Conservation (phyloP, 2,888 invertebrate genomes). For the Teleogryllus oceanicus region DNA sequence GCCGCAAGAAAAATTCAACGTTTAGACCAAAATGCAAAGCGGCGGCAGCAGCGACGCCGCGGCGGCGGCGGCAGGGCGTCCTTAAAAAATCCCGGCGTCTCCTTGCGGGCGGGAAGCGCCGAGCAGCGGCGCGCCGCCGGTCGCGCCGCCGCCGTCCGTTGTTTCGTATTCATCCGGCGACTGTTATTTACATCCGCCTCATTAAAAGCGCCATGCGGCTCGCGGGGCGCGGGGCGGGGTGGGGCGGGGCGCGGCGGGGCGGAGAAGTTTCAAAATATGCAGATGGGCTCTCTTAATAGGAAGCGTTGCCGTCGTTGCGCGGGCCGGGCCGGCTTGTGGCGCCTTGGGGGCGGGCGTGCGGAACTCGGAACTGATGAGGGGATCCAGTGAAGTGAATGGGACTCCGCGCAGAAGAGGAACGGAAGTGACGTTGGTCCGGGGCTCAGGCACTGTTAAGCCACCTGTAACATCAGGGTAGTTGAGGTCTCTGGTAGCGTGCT, state of each 20-base stretch:
- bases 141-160: neutral
- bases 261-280: neutral
- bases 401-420: too few species aligned
- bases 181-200: conserved; percentile 11
- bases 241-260: neutral
- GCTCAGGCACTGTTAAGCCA: too few species aligned
- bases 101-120: neutral
- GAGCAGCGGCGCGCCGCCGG: neutral
- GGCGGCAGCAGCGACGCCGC: too few species aligned
- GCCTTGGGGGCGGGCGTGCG: too few species aligned
- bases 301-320: too few species aligned
- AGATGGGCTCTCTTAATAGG: neutral
- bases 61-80: neutral
- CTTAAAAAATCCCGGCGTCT: neutral
- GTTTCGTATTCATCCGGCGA: neutral
- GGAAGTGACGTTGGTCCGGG: too few species aligned
- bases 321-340: neutral
- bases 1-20: neutral
- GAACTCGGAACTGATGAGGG: too few species aligned
- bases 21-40: neutral
- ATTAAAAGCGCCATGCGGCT: neutral
- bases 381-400: too few species aligned
- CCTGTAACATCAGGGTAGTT: too few species aligned
- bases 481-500: too few species aligned
- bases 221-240: neutral